A percentile compares a stretch with the other conserved stretches of the same genome.
phyloP scores from a whole-genome alignment of 2,797 vertebrate genomes.

The Cheirogaleus major region DNA sequence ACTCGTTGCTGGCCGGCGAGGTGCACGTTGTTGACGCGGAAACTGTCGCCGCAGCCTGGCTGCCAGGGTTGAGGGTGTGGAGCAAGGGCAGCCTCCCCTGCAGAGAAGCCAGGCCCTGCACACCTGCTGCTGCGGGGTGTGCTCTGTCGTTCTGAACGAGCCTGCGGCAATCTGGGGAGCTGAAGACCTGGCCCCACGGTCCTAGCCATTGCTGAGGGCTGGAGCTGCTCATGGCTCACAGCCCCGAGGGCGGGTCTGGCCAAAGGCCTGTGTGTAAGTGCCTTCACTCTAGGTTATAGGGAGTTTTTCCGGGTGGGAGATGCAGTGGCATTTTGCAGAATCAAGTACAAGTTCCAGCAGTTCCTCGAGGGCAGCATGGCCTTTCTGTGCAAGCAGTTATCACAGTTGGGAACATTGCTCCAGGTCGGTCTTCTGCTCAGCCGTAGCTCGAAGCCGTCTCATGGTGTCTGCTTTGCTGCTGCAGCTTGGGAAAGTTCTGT shows the following conservation, averaged over 20 bases:
- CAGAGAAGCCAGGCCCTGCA: fast-evolving
- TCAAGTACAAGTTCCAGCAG: fast-evolving
- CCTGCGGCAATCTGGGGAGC: fast-evolving
- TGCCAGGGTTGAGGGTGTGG: too few relatives aligned
- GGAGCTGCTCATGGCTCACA: fast-evolving
- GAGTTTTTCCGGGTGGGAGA: not conserved
- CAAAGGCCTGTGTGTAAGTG: fast-evolving
- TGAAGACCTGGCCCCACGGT: fast-evolving
- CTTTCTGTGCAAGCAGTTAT: fast-evolving
- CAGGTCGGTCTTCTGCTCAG: fast-evolving
- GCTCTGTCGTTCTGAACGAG: not conserved
- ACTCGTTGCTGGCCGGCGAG: too few relatives aligned
- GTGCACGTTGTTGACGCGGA: fast-evolving
- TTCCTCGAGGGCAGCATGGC: fast-evolving
- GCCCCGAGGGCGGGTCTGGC: not conserved
- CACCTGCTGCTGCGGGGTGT: fast-evolving
- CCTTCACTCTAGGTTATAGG: fast-evolving
- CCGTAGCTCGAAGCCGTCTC: fast-evolving
- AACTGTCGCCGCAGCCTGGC: too few relatives aligned
- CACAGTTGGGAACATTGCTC: fast-evolving
- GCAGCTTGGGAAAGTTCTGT: fast-evolving
- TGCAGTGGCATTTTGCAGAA: not conserved
- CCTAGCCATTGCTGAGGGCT: too few relatives aligned
- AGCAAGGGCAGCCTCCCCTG: not conserved
- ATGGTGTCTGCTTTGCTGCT: fast-evolving